Evolutionary conservation across 2,888 invertebrate genomes (phyloP), one percentile per base, ranked within the genome.

Genomic region (Orchesella flavescens): DNA sequence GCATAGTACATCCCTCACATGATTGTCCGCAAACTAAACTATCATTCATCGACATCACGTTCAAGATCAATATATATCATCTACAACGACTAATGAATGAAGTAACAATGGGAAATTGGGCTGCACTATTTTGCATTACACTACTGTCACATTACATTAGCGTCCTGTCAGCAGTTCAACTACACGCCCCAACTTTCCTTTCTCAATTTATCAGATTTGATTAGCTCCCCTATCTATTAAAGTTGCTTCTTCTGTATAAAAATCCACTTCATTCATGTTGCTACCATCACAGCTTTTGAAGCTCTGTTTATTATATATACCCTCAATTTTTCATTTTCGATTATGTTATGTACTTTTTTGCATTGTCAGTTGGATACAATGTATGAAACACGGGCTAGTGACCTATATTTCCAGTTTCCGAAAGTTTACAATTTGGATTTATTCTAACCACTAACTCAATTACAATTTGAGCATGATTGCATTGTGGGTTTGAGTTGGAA

Each of bases 341-440:
- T 34, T 34, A 34, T 34, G 34, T 7, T 7, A 34, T 34, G 34
- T 7, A 34, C 34, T 34, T 34, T 34, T 34, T 34, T 34, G 3
- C 34, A 34, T 34, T 34, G 34, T 34, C 34, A 34, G 34, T 34
- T 34, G 7, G n/a, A n/a, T n/a, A n/a, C n/a, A n/a, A n/a, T n/a
- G 7, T 34, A 34, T 7, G 34, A 7, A 4, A 34, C 34, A 34
- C 34, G 23, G 59, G 57, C 17, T 55, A 24, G 46, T 77, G 69
- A 77, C 77, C 77, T 23, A 77, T 77, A 61, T 77, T 77, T 69
- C 61, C 59, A 49, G 61, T 69, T 69, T 69, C 77, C 59, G 68
- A 77, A 68, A 77, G 59, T 69, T 76, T 63, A 9, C 44, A 43
- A 73, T 57, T 65, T 65, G 63, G 4, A 61, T 23, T 57, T 21